phyloP scores from a whole-genome alignment of 2,797 vertebrate species.

The Poecilia gillii region DNA sequence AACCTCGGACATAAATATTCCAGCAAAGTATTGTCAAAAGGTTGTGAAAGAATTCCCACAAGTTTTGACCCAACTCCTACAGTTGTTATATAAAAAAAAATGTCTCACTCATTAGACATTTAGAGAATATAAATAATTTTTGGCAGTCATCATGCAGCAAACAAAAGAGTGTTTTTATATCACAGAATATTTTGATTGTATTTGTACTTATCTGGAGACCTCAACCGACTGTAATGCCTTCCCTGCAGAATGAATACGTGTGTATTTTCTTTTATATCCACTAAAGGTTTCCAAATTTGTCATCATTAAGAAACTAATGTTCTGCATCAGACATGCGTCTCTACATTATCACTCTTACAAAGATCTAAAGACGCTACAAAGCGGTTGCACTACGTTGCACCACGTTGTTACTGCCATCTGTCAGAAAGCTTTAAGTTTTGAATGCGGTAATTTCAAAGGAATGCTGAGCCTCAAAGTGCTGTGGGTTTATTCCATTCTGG shows the following conservation, averaged over 20 bases:
- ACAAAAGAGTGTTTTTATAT: no score
- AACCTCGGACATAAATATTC: not conserved
- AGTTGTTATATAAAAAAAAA: not conserved
- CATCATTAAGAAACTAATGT: constrained; percentile 1
- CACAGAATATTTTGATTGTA: not conserved
- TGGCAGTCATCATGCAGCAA: not conserved
- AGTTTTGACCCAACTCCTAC: not conserved
- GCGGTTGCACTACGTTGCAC: not conserved
- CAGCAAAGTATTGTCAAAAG: not conserved
- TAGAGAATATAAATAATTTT: not conserved
- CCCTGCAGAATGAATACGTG: not conserved
- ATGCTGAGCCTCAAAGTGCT: not conserved
- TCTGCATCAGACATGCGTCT: not conserved
- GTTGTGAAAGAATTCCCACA: not conserved
- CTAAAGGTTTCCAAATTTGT: not conserved
- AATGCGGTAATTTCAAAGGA: not conserved
- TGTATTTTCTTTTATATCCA: not conserved
- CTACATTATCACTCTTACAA: not conserved
- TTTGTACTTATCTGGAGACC: not conserved
- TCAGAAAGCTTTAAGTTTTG: not conserved
- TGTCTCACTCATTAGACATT: not conserved
- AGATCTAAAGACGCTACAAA: not conserved
- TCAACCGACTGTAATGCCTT: not conserved
- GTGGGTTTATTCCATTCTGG: not conserved
- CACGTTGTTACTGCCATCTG: not conserved